Conservation (phyloP, 2,888 invertebrate genomes). For the Apodemia mormo region DNA sequence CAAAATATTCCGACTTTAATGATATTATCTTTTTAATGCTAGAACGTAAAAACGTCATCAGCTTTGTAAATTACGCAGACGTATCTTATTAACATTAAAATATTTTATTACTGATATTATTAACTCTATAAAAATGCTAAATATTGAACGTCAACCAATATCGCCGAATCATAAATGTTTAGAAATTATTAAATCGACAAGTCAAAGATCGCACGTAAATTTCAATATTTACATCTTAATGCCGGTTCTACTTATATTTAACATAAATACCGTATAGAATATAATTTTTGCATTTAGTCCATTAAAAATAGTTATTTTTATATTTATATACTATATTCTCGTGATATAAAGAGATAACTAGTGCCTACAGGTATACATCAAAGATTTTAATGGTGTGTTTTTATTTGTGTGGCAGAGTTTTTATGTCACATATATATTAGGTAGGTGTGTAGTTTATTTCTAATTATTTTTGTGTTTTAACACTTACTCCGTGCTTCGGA, state of each 20-base stretch:
- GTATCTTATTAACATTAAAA: conserved; percentile 24
- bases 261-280: too few species aligned
- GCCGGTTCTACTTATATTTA: background rate
- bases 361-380: too few species aligned
- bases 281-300: too few species aligned
- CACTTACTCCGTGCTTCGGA: too few species aligned
- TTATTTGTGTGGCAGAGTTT: too few species aligned
- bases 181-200: conserved; percentile 4
- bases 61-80: conserved; percentile 27
- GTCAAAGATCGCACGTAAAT: background rate
- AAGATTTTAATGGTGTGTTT: too few species aligned
- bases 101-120: conserved; percentile 20
- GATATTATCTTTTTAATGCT: conserved; percentile 34
- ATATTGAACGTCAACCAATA: conserved; percentile 15
- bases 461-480: too few species aligned
- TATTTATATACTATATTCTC: too few species aligned
- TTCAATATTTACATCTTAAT: conserved; percentile 3
- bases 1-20: conserved; percentile 32
- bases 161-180: conserved; percentile 19
- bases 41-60: conserved; percentile 30
- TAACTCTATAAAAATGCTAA: conserved; percentile 23
- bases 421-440: too few species aligned
- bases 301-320: too few species aligned
- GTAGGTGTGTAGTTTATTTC: too few species aligned
- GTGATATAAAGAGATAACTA: too few species aligned